Evolutionary conservation across 2,797 vertebrate species (phyloP).

Genomic region (Gymnocypris eckloni): DNA sequence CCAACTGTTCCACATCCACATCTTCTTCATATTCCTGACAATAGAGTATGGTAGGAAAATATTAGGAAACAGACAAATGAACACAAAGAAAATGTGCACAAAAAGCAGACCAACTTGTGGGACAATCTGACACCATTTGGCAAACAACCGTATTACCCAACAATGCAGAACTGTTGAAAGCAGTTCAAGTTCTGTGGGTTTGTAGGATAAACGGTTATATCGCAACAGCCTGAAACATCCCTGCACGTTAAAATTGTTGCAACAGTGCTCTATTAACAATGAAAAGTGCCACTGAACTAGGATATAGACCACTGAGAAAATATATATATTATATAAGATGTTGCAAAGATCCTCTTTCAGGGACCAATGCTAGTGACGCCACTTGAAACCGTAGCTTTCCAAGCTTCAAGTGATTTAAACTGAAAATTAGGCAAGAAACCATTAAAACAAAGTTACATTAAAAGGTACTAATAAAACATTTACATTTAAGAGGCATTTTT

Average conservation of each 20-base stretch:
- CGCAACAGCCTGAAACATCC: neutral
- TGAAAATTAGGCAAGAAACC: neutral
- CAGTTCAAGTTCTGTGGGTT: slow-evolving; percentile 3
- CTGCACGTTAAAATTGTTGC: neutral
- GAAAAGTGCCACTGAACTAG: neutral
- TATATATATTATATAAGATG: neutral
- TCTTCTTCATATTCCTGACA: slow-evolving; percentile 78
- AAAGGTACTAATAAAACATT: neutral
- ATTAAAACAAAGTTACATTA: neutral
- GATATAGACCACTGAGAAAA: neutral
- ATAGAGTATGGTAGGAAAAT: neutral
- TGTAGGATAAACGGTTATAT: neutral
- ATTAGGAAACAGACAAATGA: neutral
- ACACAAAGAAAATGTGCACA: neutral
- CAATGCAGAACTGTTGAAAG: slow-evolving; percentile 8
- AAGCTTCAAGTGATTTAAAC: neutral
- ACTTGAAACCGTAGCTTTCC: neutral
- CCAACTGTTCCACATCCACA: slow-evolving; percentile 82
- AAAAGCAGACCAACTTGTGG: neutral
- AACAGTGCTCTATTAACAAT: neutral
- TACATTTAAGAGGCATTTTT: neutral
- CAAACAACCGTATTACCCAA: neutral
- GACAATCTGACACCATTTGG: neutral
- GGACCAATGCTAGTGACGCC: neutral
- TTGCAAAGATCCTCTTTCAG: neutral